phyloP scores from a whole-genome alignment of 2,888 invertebrate genomes.

The Ecliptopera silaceata region DNA sequence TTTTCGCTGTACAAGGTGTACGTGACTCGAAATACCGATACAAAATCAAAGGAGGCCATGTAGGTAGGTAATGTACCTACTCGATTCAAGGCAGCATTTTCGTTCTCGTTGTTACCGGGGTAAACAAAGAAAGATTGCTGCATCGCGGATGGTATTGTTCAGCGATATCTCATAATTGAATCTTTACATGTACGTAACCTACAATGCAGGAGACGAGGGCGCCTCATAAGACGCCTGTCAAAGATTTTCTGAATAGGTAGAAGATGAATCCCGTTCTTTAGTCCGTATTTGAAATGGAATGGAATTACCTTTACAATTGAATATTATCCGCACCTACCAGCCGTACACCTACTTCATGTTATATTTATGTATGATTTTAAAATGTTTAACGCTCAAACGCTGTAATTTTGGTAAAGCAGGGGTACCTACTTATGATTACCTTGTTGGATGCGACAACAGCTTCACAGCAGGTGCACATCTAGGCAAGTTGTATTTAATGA shows the following conservation, averaged over 20 bases:
- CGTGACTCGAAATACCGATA: conserved; percentile 24
- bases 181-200: conserved; percentile 68
- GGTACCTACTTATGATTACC: conserved; percentile 38
- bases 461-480: conserved; percentile 26
- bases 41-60: conserved; percentile 22
- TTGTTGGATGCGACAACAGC: conserved; percentile 25
- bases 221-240: conserved; percentile 38
- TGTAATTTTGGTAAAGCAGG: conserved; percentile 12
- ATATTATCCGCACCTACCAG: conserved; percentile 33
- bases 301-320: conserved; percentile 35
- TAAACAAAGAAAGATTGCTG: conserved; percentile 70
- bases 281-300: conserved; percentile 31
- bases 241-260: conserved; percentile 29
- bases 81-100: conserved; percentile 52
- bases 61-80: not conserved
- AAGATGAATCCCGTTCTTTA: conserved; percentile 25
- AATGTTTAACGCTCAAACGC: too few species aligned
- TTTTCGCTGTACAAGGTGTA: conserved; percentile 17
- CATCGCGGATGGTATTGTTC: conserved; percentile 69
- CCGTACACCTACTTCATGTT: conserved; percentile 46
- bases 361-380: conserved; percentile 55
- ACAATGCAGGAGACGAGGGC: conserved; percentile 49
- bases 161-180: conserved; percentile 73
- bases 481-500: conserved; percentile 9
- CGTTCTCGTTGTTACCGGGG: conserved; percentile 55